Evolutionary conservation across 2,797 vertebrate species (phyloP).

Genomic region (Cryptoprocta ferox): DNA sequence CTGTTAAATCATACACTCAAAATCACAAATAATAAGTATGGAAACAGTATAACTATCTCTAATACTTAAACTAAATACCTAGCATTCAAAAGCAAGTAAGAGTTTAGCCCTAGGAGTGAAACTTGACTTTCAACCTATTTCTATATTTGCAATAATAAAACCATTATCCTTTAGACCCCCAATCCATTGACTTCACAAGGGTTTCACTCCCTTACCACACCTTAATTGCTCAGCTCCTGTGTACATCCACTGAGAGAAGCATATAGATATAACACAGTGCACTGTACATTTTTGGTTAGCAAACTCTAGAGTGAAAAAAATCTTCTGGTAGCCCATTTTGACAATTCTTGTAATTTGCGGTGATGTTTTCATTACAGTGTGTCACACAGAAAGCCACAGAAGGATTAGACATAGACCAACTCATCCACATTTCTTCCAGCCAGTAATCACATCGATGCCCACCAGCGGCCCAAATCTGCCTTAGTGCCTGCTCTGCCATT

Average conservation of each 20-base stretch:
- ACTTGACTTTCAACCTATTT: neutral
- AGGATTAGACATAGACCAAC: constrained; percentile 43
- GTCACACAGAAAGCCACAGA: constrained; percentile 73
- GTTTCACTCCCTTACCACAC: neutral
- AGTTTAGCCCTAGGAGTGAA: neutral
- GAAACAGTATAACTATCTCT: neutral
- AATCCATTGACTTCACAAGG: neutral
- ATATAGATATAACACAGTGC: neutral
- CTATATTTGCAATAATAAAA: neutral
- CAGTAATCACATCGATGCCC: neutral
- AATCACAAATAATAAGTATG: constrained; percentile 14
- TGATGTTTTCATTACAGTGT: constrained; percentile 79
- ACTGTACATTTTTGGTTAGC: constrained; percentile 42
- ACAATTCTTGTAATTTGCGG: constrained; percentile 73
- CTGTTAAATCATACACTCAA: neutral
- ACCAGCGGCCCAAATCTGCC: neutral
- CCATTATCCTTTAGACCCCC: neutral
- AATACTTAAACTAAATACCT: constrained; percentile 40
- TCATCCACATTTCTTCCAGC: constrained; percentile 64
- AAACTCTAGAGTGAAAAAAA: constrained; percentile 28
- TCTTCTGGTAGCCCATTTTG: constrained; percentile 57
- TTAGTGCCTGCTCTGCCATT: neutral
- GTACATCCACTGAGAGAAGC: neutral
- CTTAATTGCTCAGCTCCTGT: neutral
- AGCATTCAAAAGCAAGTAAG: neutral